Conservation (phyloP, 2,797 vertebrate genomes). For the Phrynocephalus guinanensis region DNA sequence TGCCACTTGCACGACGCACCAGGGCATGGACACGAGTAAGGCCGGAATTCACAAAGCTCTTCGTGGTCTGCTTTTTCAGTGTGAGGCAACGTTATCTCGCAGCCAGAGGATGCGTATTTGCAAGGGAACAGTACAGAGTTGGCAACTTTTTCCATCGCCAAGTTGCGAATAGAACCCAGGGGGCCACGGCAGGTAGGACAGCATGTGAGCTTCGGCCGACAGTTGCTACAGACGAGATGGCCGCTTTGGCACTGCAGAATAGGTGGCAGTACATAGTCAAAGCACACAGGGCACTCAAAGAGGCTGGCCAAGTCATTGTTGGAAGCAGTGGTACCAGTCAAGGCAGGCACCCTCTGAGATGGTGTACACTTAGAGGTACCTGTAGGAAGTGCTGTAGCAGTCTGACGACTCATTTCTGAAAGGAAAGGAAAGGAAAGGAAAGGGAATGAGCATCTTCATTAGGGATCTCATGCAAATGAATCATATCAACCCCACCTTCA, state of each 20-base stretch:
- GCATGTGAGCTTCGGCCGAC: constrained; percentile 98
- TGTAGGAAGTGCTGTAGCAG: constrained; percentile 96
- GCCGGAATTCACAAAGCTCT: constrained; percentile 98
- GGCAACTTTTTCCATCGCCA: constrained; percentile 99
- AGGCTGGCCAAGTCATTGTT: constrained; percentile 99
- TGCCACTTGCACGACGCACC: constrained; percentile 98
- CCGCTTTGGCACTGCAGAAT: constrained; percentile 99
- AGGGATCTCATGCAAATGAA: neutral
- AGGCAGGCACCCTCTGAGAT: constrained; percentile 94
- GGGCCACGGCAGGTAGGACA: constrained; percentile 98
- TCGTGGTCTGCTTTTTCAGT: constrained; percentile 97
- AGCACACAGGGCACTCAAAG: constrained; percentile 98
- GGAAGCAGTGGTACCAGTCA: constrained; percentile 97
- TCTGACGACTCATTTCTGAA: constrained; percentile 99
- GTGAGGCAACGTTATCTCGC: constrained; percentile 93
- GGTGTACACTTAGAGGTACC: constrained; percentile 99
- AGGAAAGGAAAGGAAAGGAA: constrained; percentile 33
- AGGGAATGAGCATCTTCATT: neutral
- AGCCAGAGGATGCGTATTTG: constrained; percentile 96
- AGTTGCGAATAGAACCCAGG: constrained; percentile 96
- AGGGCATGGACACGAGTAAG: constrained; percentile 95
- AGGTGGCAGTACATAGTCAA: constrained; percentile 98
- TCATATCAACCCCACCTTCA: neutral
- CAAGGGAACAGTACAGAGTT: constrained; percentile 98
- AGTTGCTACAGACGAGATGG: constrained; percentile 98